phyloP scores from a whole-genome alignment of 2,797 vertebrate genomes.

The Pipistrellus pipistrellus region DNA sequence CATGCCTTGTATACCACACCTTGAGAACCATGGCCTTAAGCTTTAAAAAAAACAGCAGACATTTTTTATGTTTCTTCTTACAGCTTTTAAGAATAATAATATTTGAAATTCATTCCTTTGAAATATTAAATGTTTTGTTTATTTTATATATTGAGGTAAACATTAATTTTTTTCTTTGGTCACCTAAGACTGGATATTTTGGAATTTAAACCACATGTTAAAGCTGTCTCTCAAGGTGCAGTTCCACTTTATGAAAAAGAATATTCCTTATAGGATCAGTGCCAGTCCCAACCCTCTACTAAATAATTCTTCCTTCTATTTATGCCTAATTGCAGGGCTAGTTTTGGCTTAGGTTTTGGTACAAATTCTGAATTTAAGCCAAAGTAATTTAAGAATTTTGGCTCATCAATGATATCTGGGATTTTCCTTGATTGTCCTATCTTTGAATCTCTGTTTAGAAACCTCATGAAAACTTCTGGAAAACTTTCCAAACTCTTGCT shows the following conservation, averaged over 20 bases:
- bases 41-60: slow-evolving; percentile 16
- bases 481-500: slow-evolving; percentile 43
- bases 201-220: neutral
- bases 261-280: neutral
- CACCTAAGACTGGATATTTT: neutral
- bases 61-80: slow-evolving; percentile 9
- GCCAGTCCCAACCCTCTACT: neutral
- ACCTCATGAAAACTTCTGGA: slow-evolving; percentile 52
- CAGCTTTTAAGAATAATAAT: neutral
- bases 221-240: neutral
- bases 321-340: slow-evolving; percentile 13
- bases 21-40: slow-evolving; percentile 1
- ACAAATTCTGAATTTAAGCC: slow-evolving; percentile 55
- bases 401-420: neutral
- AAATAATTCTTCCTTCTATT: slow-evolving; percentile 36
- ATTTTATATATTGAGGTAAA: slow-evolving; percentile 35
- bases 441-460: slow-evolving; percentile 59
- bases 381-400: slow-evolving; percentile 71
- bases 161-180: slow-evolving; percentile 41
- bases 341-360: slow-evolving; percentile 37
- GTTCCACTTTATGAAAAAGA: neutral
- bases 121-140: slow-evolving; percentile 19
- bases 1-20: neutral
- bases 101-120: slow-evolving; percentile 5
- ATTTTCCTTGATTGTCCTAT: slow-evolving; percentile 40